These are phyloP conservation scores for Chauna torquata DNA, from an alignment of 2,113 vertebrate species.

Conservation along the genomic window DNA sequence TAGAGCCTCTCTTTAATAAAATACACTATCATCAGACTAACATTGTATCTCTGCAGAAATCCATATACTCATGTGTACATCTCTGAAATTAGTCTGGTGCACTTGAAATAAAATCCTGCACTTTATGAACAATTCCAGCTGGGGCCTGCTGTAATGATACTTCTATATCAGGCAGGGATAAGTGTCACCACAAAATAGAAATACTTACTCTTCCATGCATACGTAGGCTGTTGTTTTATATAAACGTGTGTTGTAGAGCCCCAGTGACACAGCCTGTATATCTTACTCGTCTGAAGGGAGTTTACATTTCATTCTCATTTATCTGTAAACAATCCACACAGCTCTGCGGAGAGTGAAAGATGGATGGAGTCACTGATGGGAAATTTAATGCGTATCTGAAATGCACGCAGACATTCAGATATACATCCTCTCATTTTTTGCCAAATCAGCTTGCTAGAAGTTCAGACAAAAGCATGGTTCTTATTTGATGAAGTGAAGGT, in stretches of 20 bases:
- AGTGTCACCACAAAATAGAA: not conserved
- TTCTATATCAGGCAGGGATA: not conserved
- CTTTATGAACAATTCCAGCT: slow-evolving; percentile 9
- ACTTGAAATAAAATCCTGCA: slow-evolving; percentile 40
- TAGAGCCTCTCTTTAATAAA: slow-evolving; percentile 30
- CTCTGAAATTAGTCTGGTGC: slow-evolving; percentile 38
- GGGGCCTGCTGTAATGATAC: not conserved
- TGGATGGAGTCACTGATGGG: slow-evolving; percentile 26
- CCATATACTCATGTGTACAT: not conserved
- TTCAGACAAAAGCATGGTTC: not conserved
- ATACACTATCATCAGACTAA: not conserved
- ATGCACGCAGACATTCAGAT: not conserved
- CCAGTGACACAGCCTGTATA: not conserved
- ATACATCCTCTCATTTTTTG: too few relatives aligned
- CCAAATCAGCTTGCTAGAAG: not conserved
- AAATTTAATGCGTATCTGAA: not conserved
- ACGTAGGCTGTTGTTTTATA: not conserved
- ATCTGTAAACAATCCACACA: slow-evolving; percentile 8
- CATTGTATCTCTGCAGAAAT: slow-evolving; percentile 10
- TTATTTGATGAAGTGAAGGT: not conserved
- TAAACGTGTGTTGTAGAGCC: not conserved
- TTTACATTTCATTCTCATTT: slow-evolving; percentile 39
- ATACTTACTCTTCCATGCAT: not conserved
- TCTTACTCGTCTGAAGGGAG: slow-evolving; percentile 7
- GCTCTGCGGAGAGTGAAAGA: not conserved